phyloP scores from a whole-genome alignment of 2,113 vertebrate genomes.

The Campylomormyrus numenius region DNA sequence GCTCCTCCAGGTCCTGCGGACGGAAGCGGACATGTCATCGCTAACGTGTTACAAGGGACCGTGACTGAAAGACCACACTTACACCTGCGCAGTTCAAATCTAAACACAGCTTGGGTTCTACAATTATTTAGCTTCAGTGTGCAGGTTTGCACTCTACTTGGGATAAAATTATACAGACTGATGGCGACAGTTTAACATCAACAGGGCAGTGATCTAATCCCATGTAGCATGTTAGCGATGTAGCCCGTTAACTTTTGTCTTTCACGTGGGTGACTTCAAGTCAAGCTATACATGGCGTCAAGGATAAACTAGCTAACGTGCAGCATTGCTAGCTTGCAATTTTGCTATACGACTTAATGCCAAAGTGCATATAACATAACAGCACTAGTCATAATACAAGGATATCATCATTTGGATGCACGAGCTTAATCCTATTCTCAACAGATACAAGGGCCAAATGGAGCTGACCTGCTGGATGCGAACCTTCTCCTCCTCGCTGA shows the following conservation, averaged over 20 bases:
- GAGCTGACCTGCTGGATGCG: slow-evolving; percentile 58
- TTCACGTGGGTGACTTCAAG: background rate
- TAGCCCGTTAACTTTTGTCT: background rate
- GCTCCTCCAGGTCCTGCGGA: slow-evolving; percentile 55
- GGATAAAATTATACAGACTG: background rate
- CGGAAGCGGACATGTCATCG: background rate
- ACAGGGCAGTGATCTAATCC: background rate
- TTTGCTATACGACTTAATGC: background rate
- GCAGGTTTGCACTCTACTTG: background rate
- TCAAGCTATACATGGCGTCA: background rate
- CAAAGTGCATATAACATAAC: background rate
- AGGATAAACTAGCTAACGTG: background rate
- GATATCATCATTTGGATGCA: background rate
- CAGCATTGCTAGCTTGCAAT: background rate
- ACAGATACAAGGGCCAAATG: background rate
- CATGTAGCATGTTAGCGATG: background rate
- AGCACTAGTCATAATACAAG: background rate
- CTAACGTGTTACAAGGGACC: background rate
- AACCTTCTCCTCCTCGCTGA: slow-evolving; percentile 64
- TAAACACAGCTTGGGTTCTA: background rate
- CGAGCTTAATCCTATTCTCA: background rate
- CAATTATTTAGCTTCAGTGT: background rate
- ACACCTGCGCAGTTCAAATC: background rate
- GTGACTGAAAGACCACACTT: background rate
- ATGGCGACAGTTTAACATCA: background rate